Percentiles rank a stretch among this genome's conserved stretches.
phyloP scores from a whole-genome alignment of 2,888 invertebrate species.

The Ceramica pisi region DNA sequence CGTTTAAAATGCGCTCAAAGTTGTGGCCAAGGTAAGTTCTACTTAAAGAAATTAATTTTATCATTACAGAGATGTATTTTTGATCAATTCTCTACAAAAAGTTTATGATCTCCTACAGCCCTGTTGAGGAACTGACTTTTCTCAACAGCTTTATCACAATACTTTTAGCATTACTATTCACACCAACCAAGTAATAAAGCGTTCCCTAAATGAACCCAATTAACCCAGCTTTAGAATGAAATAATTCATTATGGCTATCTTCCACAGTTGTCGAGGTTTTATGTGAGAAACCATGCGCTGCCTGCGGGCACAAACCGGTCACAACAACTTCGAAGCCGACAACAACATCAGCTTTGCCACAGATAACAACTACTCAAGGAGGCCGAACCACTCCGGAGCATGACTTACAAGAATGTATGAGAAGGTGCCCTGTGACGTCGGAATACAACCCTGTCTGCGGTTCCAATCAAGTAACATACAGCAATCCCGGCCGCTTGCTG shows the following conservation, averaged over 20 bases:
- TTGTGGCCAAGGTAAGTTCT: slow-evolving; percentile 84
- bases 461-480: slow-evolving; percentile 79
- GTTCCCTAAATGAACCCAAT: too few species aligned
- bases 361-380: slow-evolving; percentile 1
- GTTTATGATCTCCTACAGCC: not conserved
- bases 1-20: slow-evolving; percentile 80
- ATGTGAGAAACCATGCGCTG: slow-evolving; percentile 52
- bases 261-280: slow-evolving; percentile 53
- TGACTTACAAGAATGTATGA: slow-evolving; percentile 50
- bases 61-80: not conserved
- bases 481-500: slow-evolving; percentile 77
- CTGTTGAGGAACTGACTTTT: not conserved
- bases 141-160: too few species aligned
- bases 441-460: slow-evolving; percentile 87
- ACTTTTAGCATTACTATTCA: not conserved
- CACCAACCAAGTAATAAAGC: too few species aligned
- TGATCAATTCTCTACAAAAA: not conserved
- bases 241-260: slow-evolving; percentile 7
- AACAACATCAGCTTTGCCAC: slow-evolving; percentile 23
- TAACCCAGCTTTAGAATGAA: not conserved
- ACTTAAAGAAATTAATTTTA: not conserved
- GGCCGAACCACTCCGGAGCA: slow-evolving; percentile 22
- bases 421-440: slow-evolving; percentile 74
- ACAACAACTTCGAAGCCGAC: slow-evolving; percentile 7
- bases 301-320: slow-evolving; percentile 31